Percentiles rank a stretch among this genome's conserved stretches.
Conservation (phyloP, 2,113 vertebrate genomes). For the Elephantulus edwardii region DNA sequence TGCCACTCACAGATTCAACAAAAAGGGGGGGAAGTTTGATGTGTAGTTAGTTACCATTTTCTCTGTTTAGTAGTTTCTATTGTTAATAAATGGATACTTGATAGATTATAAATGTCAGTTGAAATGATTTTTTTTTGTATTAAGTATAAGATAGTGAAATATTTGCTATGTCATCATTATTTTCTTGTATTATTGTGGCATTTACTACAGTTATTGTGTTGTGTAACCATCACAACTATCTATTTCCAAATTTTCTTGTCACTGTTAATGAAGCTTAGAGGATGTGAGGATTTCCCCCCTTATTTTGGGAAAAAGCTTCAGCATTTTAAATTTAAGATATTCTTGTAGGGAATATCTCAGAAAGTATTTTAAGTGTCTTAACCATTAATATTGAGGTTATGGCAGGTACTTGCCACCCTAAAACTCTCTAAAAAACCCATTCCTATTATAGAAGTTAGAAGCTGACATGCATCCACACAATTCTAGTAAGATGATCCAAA, state of each 20-base stretch:
- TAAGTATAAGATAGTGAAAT: neutral
- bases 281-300: neutral
- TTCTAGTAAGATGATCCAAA: no score
- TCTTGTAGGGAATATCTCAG: neutral
- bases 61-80: conserved; percentile 29
- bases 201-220: neutral
- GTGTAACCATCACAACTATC: neutral
- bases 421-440: neutral
- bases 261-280: neutral
- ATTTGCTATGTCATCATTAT: neutral
- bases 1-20: neutral
- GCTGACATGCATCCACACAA: no score
- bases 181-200: neutral
- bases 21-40: neutral
- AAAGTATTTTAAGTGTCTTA: conserved; percentile 27
- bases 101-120: conserved; percentile 31
- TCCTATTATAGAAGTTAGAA: neutral
- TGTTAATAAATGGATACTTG: conserved; percentile 12
- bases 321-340: conserved; percentile 36
- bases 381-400: neutral
- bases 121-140: neutral
- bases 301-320: neutral
- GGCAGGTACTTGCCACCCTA: neutral
- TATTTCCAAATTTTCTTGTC: neutral
- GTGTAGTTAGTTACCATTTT: conserved; percentile 5